Base-by-base conservation (phyloP, 2,113 vertebrate genomes). In the Mesocricetus auratus region DNA sequence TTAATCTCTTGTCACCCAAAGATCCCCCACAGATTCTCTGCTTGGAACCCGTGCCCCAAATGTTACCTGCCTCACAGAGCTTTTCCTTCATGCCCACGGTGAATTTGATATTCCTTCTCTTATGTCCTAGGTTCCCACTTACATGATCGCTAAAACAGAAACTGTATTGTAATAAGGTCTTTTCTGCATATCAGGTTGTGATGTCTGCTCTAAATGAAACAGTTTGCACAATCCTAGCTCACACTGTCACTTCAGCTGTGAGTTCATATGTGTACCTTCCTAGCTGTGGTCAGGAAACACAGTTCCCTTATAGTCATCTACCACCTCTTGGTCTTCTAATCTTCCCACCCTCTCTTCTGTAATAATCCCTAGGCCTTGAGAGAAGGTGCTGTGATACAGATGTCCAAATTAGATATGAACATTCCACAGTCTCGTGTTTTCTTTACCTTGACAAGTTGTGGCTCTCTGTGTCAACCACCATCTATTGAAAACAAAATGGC, bases 71-170 rank as follows among this genome's bases (percentile, higher is more conserved):
- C 9, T 17, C 6, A 4, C n/a, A 31, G 22, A 21, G 26, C 8
- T 85, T 85, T 62, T 79, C 22, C 71, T 24, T 45, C 17, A 1
- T 0, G 1, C 29, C 60, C 45, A 7, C 0, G 5, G 4, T 77
- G 42, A 21, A n/a, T 16, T 88, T 56, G 50, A 31, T 56, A 8
- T 11, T 31, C 33, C 12, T 56, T 88, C 36, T 73, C 33, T 7
- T 36, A 69, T 5, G 24, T 16, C 36, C 7, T 53, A 16, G 21
- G 4, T 39, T 69, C 56, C 86, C 8, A 73, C 9, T 2, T 56
- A 58, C 36, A 36, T 5, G 1, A 21, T 79, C n/a, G 45, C 71
- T 36, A 7, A 39, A 10, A 53, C 1, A 90, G 58, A 83, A 39
- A 45, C 58, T 60, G 26, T 22, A 21, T 39, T 24, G 7, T 31